A percentile compares a stretch with the other conserved stretches of the same genome.
phyloP scores from a whole-genome alignment of 35 echinoderm and acorn worm species.

The Anneissia japonica region DNA sequence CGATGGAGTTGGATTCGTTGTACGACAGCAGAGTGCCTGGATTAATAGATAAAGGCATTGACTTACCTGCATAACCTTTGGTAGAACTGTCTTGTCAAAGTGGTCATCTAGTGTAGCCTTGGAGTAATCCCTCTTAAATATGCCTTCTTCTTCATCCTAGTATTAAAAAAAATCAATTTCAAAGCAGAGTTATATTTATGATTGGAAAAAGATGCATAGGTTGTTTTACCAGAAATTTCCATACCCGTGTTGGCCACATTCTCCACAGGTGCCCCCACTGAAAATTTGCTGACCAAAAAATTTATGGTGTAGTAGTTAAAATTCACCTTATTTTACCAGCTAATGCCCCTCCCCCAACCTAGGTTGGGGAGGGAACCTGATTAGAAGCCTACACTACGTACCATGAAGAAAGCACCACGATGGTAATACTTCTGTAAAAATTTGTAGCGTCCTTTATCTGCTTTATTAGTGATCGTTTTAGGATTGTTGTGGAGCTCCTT shows the following conservation, averaged over 20 bases:
- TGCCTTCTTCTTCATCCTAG: slow-evolving; percentile 64
- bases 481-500: slow-evolving; percentile 61
- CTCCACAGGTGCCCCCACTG: no score
- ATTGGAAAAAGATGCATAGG: neutral
- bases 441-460: slow-evolving; percentile 75
- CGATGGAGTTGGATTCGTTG: no score
- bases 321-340: no score
- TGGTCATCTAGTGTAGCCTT: slow-evolving; percentile 87
- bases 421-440: slow-evolving; percentile 95
- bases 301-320: no score
- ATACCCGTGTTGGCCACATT: no score
- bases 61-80: slow-evolving; percentile 96
- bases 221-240: neutral
- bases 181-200: neutral
- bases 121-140: slow-evolving; percentile 70
- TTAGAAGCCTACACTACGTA: no score
- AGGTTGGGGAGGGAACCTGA: no score
- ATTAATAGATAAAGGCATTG: no score
- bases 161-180: neutral
- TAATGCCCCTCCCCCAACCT: no score
- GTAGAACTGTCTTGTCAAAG: slow-evolving; percentile 92
- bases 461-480: slow-evolving; percentile 65
- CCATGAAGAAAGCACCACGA: slow-evolving; percentile 80
- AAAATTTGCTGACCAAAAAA: no score
- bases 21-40: no score